Conservation (phyloP, 2,797 vertebrate species). For the Sardinella longiceps region DNA sequence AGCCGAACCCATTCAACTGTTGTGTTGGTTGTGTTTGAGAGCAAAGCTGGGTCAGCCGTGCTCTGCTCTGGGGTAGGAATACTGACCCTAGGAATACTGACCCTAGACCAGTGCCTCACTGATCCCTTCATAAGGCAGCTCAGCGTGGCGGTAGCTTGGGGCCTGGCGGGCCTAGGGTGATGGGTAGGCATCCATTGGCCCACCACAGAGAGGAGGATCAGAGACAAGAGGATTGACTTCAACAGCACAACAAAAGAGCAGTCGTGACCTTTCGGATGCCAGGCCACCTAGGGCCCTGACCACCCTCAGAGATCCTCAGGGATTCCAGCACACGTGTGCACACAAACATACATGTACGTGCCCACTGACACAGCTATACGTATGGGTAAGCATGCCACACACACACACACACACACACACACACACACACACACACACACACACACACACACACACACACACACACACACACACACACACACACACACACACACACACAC, state of each 20-base stretch:
- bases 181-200: neutral
- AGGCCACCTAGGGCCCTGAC: neutral
- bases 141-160: neutral
- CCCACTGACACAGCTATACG: neutral
- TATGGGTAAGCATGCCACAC: neutral
- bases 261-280: neutral
- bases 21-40: neutral
- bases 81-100: too few relatives aligned
- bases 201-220: neutral
- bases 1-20: neutral
- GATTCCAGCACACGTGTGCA: slow-evolving; percentile 37
- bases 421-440: neutral
- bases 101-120: neutral
- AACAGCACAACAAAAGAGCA: neutral
- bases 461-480: neutral
- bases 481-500: slow-evolving; percentile 27
- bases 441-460: neutral
- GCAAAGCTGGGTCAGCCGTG: neutral
- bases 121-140: neutral
- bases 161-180: neutral
- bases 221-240: neutral
- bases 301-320: neutral
- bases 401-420: neutral
- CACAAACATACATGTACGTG: slow-evolving; percentile 26
- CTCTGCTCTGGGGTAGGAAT: neutral